Base-by-base conservation (phyloP, 2,113 vertebrate genomes). In the Tetraodon nigroviridis region DNA sequence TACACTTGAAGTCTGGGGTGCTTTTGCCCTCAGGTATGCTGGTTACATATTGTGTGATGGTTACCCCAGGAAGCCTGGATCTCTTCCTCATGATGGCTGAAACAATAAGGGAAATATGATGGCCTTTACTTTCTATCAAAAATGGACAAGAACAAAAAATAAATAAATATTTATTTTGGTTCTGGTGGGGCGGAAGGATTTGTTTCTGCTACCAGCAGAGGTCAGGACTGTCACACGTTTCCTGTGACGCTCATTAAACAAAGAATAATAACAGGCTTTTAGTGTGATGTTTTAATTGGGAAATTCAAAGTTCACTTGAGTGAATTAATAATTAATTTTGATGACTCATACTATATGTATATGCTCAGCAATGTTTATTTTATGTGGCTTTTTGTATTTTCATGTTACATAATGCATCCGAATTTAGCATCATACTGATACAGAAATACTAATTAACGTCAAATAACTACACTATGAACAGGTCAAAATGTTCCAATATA, bases 11-110 rank as follows among this genome's bases (percentile, higher is more conserved):
- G 71, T 93, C 92, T 6, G 93, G 94, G 0, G 69, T 82, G 48
- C 86, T 92, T 81, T 88, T 91, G 14, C 92, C 94, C 37, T 90
- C 32, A 0, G 94, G 93, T 22, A 97, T 29, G 5, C 86, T 57
- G 1, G 85, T 77, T 48, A 86, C 78, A 74, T 87, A 89, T 64
- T 93, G 92, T 4, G 78, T 88, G 69, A 94, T 78, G 3, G 80
- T 61, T 64, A 95, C 93, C 14, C 94, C 93, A 0, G 91, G 88
- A 57, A 84, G 21, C 40, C 87, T 75, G 16, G 93, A 91, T 84
- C 84, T 92, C 87, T 76, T 92, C 17, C 79, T 81, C 41, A 86
- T 78, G n/a, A 32, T 40, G 29, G 58, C 88, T 89, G 51, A 62
- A 3, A 1, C 19, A 29, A 13, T 22, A 49, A 44, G 58, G 53